Evolutionary conservation across 2,113 vertebrate species (phyloP), one percentile per base, ranked within the genome.

Genomic region (Sylvietta virens): DNA sequence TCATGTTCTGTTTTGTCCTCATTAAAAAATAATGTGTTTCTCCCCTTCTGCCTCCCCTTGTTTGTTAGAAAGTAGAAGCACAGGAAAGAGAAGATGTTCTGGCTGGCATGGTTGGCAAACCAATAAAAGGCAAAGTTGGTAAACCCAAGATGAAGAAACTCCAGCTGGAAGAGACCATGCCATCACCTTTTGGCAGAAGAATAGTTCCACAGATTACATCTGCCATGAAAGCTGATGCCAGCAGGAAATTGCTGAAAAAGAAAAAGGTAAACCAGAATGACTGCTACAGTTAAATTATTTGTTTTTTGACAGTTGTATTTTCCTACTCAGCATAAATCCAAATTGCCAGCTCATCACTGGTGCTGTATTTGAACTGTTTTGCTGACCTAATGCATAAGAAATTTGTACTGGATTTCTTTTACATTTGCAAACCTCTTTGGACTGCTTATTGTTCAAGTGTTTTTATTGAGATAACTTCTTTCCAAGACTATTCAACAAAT

Each of bases 81-180:
- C 98, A 98, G 95, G 99, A 99, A 97, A 98, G 98, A 86, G 99
- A 99, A 92, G 99, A 98, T 66, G 78, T 97, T 96, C 97, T 96
- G 56, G 90, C 97, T 60, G 99, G 99, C 18, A 98, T 98, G 95
- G 96, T 96, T 88, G 97, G 98, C 84, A 99, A 99, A 96, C 97
- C 99, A 93, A 98, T 99, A 91, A 99, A 99, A 97, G 99, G 99
- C n/a, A 99, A 99, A 98, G 98, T 99, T 86, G 99, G 99, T 65
- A 99, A 99, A 97, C 99, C 99, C 65, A 99, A 99, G 96, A 98
- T 98, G 60, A 99, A 99, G 98, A 99, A 99, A 96, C 93, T 99
- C 95, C 99, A 99, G 47, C 88, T 99, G 94, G 99, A 99, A 95
- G 99, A 99, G 97, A 99, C 99, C 1, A 87, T 99, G 98, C 99